These are phyloP conservation scores for Platypus cylindrus DNA, from an alignment of 2,888 invertebrate genomes.

Conservation along the genomic window DNA sequence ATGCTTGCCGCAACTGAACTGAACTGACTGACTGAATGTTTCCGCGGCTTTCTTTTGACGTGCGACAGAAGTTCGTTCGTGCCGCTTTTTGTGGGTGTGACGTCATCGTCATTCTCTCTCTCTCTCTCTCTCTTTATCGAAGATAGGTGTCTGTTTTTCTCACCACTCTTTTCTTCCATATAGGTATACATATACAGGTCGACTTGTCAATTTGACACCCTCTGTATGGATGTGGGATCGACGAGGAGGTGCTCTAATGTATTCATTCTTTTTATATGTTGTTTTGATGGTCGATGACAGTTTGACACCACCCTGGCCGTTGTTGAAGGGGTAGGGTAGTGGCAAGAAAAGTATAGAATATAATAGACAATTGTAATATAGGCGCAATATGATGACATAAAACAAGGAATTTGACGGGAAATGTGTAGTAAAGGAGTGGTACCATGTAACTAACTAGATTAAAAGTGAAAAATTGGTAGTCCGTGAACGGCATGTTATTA, in stretches of 20 bases:
- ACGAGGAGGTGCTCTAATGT: slow-evolving; percentile 33
- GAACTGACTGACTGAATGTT: slow-evolving; percentile 15
- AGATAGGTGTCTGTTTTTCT: slow-evolving; percentile 29
- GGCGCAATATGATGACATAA: too few species aligned
- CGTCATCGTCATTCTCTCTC: slow-evolving; percentile 27
- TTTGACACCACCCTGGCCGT: too few species aligned
- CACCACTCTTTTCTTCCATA: slow-evolving; percentile 25
- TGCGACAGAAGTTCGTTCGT: slow-evolving; percentile 23
- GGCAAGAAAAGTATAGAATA: too few species aligned
- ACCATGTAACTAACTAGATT: too few species aligned
- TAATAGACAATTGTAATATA: too few species aligned
- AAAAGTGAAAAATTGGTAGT: too few species aligned
- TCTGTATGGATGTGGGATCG: slow-evolving; percentile 35
- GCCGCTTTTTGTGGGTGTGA: slow-evolving; percentile 23
- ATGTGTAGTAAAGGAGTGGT: too few species aligned
- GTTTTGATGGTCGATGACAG: slow-evolving; percentile 34
- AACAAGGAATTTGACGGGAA: too few species aligned
- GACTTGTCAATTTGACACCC: slow-evolving; percentile 32
- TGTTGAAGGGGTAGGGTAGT: too few species aligned
- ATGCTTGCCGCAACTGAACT: slow-evolving; percentile 10
- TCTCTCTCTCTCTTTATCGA: slow-evolving; percentile 26
- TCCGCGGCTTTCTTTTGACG: slow-evolving; percentile 10
- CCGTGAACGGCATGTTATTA: too few species aligned
- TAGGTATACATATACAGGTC: too few species aligned
- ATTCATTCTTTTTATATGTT: too few species aligned